phyloP scores from a whole-genome alignment of 1,140 invertebrate genomes.

The Cherax quadricarinatus region DNA sequence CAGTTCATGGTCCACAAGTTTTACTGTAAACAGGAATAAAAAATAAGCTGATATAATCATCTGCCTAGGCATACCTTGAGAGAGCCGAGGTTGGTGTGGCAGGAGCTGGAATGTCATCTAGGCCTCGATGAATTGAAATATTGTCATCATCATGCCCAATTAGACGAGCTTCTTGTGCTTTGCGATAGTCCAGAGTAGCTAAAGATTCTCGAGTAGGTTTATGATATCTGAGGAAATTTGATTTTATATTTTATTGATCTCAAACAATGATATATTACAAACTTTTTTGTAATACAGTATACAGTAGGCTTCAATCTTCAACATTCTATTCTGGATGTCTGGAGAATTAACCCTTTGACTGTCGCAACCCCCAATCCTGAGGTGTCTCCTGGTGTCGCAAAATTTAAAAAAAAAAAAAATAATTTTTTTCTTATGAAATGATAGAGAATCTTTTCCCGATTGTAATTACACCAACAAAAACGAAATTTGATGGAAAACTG shows the following conservation, averaged over 20 bases:
- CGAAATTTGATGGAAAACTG: too few species aligned
- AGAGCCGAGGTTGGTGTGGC: constrained; percentile 57
- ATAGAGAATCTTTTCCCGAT: too few species aligned
- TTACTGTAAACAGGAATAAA: not conserved
- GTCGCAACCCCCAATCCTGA: too few species aligned
- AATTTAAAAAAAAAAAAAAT: too few species aligned
- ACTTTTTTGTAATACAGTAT: too few species aligned
- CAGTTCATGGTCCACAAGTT: not conserved
- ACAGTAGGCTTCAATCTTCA: too few species aligned
- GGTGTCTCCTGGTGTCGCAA: too few species aligned
- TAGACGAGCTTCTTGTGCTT: constrained; percentile 77
- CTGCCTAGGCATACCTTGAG: constrained; percentile 44
- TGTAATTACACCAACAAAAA: too few species aligned
- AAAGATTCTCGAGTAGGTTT: constrained; percentile 83
- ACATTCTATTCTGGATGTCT: too few species aligned
- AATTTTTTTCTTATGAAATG: too few species aligned
- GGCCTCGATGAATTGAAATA: constrained; percentile 84
- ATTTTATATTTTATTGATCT: not conserved
- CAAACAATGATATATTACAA: not conserved
- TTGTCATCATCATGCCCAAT: constrained; percentile 78
- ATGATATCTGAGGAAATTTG: constrained; percentile 77
- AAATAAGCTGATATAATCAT: not conserved
- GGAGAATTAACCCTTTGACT: too few species aligned
- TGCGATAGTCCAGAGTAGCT: constrained; percentile 82
- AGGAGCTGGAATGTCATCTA: constrained; percentile 80